Evolutionary conservation across 2,797 vertebrate species (phyloP).

Genomic region (Melopsittacus undulatus): DNA sequence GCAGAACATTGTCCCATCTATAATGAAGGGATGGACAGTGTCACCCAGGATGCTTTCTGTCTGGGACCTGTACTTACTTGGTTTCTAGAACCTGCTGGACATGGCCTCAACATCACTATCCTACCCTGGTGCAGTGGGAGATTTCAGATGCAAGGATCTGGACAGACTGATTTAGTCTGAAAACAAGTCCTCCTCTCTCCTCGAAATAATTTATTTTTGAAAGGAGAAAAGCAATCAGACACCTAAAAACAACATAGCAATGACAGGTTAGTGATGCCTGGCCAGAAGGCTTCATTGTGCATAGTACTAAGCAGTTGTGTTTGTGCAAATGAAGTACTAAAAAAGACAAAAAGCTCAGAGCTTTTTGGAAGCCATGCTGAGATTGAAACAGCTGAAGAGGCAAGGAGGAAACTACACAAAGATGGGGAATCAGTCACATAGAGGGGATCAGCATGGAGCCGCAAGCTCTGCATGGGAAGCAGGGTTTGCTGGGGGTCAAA

Average conservation of each 20-base stretch:
- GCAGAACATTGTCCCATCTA: neutral
- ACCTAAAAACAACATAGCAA: neutral
- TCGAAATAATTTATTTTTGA: neutral
- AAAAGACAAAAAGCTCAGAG: neutral
- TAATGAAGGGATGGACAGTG: neutral
- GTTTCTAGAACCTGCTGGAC: neutral
- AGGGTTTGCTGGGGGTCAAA: neutral
- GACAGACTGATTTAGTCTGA: neutral
- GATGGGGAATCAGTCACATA: rapidly evolving
- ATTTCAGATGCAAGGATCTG: neutral
- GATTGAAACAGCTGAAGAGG: neutral
- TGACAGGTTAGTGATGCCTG: neutral
- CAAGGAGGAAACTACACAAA: neutral
- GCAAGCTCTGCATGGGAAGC: rapidly evolving
- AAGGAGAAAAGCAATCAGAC: neutral
- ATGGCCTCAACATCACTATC: rapidly evolving
- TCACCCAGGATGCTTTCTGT: rapidly evolving
- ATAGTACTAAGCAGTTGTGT: neutral
- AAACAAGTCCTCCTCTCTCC: neutral
- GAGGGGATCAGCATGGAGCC: neutral
- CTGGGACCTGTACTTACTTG: neutral
- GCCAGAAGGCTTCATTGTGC: neutral
- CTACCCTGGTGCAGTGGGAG: neutral
- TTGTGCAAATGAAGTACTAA: neutral
- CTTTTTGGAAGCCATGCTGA: neutral